These are phyloP conservation scores for Dinomys branickii DNA, from an alignment of 2,113 vertebrate species.

Conservation along the genomic window DNA sequence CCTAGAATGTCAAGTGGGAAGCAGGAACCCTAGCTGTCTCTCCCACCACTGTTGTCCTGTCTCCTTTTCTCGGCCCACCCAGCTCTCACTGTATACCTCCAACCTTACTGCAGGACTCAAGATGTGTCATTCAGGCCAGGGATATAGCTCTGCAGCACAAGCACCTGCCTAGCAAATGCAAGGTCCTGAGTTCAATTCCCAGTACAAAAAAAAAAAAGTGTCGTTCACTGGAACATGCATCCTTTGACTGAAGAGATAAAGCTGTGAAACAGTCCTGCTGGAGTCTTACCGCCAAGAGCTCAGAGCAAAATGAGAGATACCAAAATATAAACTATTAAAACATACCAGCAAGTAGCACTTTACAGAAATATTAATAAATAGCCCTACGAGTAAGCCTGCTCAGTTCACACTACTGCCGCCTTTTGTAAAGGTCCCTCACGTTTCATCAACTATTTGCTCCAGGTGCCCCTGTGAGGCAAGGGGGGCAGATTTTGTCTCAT, in stretches of 20 bases:
- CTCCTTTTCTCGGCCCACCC: background rate
- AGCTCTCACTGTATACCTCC: background rate
- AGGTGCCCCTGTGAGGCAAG: background rate
- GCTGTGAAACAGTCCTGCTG: constrained; percentile 21
- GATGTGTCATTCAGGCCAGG: background rate
- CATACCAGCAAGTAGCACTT: background rate
- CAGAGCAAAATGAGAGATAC: constrained; percentile 38
- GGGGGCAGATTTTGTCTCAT: background rate
- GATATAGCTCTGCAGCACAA: too few species aligned
- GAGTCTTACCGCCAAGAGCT: constrained; percentile 8
- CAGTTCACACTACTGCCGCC: background rate
- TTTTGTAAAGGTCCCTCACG: constrained; percentile 8
- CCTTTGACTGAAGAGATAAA: background rate
- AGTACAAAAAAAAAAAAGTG: background rate
- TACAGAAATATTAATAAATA: constrained; percentile 58
- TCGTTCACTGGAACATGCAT: constrained; percentile 36
- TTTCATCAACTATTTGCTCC: constrained; percentile 32
- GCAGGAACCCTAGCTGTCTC: background rate
- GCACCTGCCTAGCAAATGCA: too few species aligned
- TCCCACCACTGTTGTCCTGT: background rate
- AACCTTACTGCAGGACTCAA: constrained; percentile 46
- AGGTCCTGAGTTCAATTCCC: too few species aligned
- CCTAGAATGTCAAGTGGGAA: background rate
- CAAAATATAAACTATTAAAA: constrained; percentile 51
- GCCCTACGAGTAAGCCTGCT: background rate